These are phyloP conservation scores for Andrena haemorrhoa DNA, from an alignment of 2,888 invertebrate genomes.

Conservation along the genomic window DNA sequence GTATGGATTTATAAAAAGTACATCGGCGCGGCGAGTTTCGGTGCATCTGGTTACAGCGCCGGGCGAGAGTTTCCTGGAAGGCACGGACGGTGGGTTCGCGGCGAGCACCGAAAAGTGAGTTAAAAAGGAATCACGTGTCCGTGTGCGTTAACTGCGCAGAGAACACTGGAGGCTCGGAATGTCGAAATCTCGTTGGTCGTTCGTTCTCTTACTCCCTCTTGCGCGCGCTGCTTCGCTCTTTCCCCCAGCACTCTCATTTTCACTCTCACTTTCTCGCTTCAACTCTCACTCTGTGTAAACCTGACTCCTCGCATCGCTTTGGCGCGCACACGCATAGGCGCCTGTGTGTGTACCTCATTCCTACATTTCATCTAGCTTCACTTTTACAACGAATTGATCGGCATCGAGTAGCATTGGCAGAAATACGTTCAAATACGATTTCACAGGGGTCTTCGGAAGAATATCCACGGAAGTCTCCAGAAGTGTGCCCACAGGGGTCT, in stretches of 20 bases:
- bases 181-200: constrained; percentile 31
- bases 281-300: constrained; percentile 50
- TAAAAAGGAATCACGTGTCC: constrained; percentile 5
- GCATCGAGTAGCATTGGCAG: too few relatives aligned
- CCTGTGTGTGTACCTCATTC: too few relatives aligned
- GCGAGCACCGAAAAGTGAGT: neutral
- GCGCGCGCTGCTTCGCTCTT: constrained; percentile 10
- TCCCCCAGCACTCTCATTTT: constrained; percentile 34
- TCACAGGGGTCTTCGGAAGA: neutral
- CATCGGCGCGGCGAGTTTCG: neutral
- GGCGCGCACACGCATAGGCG: too few relatives aligned
- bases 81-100: neutral
- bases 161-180: constrained; percentile 16
- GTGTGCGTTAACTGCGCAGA: neutral
- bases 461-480: neutral
- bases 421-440: neutral
- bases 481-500: neutral
- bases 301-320: neutral
- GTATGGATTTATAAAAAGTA: too few relatives aligned
- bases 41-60: neutral
- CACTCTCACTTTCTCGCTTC: constrained; percentile 51
- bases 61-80: neutral
- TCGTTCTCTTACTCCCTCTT: constrained; percentile 3
- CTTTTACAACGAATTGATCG: too few relatives aligned
- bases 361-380: too few relatives aligned